Evolutionary conservation across 2,797 vertebrate species (phyloP).

Genomic region (Alfaro cultratus): DNA sequence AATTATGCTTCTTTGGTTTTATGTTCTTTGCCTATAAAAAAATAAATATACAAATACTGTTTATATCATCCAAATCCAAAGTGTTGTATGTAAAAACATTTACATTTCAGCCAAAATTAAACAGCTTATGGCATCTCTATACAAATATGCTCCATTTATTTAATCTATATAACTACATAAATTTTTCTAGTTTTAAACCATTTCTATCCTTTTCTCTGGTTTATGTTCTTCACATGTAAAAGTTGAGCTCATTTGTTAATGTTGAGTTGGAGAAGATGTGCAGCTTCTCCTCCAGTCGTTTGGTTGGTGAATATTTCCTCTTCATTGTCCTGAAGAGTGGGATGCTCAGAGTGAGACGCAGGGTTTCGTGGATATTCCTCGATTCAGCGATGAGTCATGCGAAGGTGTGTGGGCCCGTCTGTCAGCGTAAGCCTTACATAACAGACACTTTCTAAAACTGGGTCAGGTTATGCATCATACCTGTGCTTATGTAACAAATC

Average conservation of each 20-base stretch:
- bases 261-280: background rate
- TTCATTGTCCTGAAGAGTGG: slow-evolving; percentile 1
- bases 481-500: slow-evolving; percentile 31
- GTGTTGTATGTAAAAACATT: background rate
- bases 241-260: background rate
- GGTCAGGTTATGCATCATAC: slow-evolving; percentile 22
- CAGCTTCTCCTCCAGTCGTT: background rate
- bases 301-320: background rate
- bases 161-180: background rate
- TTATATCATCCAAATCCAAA: background rate
- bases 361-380: slow-evolving; percentile 26
- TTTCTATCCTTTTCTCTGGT: too few relatives aligned
- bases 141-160: background rate
- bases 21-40: background rate
- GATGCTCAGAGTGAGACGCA: background rate
- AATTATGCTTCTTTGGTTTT: background rate
- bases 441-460: slow-evolving; percentile 34
- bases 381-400: slow-evolving; percentile 63
- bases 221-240: background rate
- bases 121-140: background rate
- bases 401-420: slow-evolving; percentile 51
- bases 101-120: background rate
- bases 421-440: slow-evolving; percentile 36
- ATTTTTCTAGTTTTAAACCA: too few relatives aligned
- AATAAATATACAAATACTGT: background rate